Conservation (phyloP, 2,888 invertebrate genomes). For the Caradrina clavipalpis region DNA sequence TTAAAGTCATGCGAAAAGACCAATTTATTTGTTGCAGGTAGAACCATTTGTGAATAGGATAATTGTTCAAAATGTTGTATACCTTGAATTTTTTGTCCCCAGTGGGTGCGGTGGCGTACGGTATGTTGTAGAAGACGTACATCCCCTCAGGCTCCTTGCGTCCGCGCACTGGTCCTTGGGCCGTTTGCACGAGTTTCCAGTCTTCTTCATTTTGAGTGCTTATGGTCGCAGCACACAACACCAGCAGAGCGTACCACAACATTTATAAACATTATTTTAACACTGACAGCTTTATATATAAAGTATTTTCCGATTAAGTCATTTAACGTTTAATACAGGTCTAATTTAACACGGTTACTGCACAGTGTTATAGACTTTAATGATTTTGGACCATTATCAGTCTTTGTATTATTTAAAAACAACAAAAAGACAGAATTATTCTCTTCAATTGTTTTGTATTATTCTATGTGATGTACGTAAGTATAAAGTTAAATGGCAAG, state of each 20-base stretch:
- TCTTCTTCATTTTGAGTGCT: constrained; percentile 16
- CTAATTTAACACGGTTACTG: neutral
- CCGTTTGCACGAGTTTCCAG: constrained; percentile 59
- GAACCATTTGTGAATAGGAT: neutral
- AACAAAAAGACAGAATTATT: too few species aligned
- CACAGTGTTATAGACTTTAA: constrained; percentile 49
- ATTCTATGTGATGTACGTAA: too few species aligned
- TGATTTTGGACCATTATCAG: constrained; percentile 69
- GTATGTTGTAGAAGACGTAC: constrained; percentile 71
- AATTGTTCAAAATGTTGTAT: neutral
- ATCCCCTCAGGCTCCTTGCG: constrained; percentile 63
- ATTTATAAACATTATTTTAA: constrained; percentile 14
- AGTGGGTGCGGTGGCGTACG: constrained; percentile 73
- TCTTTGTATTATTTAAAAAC: too few species aligned
- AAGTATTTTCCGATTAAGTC: neutral
- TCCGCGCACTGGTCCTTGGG: constrained; percentile 70
- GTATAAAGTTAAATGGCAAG: too few species aligned
- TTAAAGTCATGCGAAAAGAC: neutral
- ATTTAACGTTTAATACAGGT: neutral
- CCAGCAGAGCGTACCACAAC: constrained; percentile 4
- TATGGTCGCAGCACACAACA: constrained; percentile 11
- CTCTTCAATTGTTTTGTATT: too few species aligned
- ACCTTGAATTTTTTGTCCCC: constrained; percentile 73
- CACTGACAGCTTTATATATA: neutral
- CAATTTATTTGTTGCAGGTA: neutral